A percentile compares a stretch with the other conserved stretches of the same genome.
Conservation (phyloP, 2,888 invertebrate genomes). For the Caenorhabditis angaria region DNA sequence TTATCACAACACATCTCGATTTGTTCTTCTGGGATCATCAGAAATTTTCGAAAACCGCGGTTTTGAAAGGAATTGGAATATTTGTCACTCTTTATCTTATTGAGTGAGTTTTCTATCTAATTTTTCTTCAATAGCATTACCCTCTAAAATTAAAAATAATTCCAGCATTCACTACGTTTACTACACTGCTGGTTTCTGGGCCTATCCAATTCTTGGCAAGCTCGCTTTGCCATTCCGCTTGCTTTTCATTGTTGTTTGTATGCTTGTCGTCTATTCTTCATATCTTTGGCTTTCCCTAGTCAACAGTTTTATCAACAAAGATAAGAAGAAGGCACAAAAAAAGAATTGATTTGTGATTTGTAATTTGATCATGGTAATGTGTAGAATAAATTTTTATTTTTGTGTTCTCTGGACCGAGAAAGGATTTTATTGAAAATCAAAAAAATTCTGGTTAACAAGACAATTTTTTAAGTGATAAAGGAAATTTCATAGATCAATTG, state of each 20-base stretch:
- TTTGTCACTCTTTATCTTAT: slow-evolving; percentile 55
- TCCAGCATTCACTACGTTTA: slow-evolving; percentile 65
- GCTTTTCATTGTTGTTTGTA: slow-evolving; percentile 58
- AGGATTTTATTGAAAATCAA: too few relatives aligned
- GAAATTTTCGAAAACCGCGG: slow-evolving; percentile 32
- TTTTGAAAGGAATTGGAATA: slow-evolving; percentile 44
- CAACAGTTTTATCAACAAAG: slow-evolving; percentile 11
- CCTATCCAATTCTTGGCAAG: slow-evolving; percentile 67
- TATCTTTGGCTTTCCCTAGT: slow-evolving; percentile 42
- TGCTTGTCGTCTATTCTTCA: slow-evolving; percentile 47
- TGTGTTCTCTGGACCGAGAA: too few relatives aligned
- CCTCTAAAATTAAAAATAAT: slow-evolving; percentile 8
- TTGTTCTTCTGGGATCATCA: slow-evolving; percentile 55
- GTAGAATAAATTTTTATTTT: neutral
- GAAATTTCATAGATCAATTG: too few relatives aligned
- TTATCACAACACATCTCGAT: slow-evolving; percentile 61
- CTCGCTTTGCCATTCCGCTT: slow-evolving; percentile 50
- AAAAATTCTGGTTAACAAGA: too few relatives aligned
- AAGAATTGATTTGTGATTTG: neutral
- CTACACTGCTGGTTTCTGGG: slow-evolving; percentile 64
- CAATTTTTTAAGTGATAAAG: too few relatives aligned
- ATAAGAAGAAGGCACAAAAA: slow-evolving; percentile 7
- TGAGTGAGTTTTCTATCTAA: slow-evolving; percentile 52
- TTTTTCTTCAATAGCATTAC: neutral
- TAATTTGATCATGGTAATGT: too few relatives aligned